Evolutionary conservation across 2,888 invertebrate genomes (phyloP).

Genomic region (Orthonychiurus folsomi): DNA sequence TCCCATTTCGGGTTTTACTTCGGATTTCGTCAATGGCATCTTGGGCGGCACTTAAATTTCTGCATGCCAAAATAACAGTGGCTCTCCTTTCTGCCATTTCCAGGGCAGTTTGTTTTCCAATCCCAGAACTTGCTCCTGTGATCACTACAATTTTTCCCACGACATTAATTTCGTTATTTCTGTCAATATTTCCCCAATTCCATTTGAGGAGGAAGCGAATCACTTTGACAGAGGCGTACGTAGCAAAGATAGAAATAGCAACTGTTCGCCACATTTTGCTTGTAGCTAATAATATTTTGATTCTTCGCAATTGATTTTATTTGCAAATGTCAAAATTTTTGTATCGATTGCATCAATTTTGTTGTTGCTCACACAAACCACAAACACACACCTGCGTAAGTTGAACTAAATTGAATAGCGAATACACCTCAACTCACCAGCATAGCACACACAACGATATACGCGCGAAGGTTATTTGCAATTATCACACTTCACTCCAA

Average conservation of each 20-base stretch:
- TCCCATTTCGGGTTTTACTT: not conserved
- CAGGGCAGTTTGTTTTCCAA: not conserved
- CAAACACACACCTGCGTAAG: too few species aligned
- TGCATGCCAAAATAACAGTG: slow-evolving; percentile 2
- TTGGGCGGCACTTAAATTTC: not conserved
- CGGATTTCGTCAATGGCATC: not conserved
- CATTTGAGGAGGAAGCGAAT: not conserved
- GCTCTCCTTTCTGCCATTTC: not conserved
- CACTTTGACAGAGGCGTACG: not conserved
- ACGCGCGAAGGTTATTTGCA: too few species aligned
- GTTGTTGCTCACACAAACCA: too few species aligned
- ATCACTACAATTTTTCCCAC: not conserved
- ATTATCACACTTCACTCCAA: too few species aligned
- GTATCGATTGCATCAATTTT: too few species aligned
- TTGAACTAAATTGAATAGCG: too few species aligned
- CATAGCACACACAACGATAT: too few species aligned
- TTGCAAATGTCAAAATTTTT: not conserved
- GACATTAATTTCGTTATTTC: not conserved
- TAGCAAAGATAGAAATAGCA: not conserved
- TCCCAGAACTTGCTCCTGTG: slow-evolving; percentile 1
- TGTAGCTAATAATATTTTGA: too few species aligned
- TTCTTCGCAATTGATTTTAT: too few species aligned
- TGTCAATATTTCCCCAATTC: not conserved
- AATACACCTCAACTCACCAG: too few species aligned
- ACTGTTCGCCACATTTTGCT: not conserved